A percentile compares a stretch with the other conserved stretches of the same genome.
Conservation (phyloP, 2,113 vertebrate genomes). For the Cricetomys ansorgei region DNA sequence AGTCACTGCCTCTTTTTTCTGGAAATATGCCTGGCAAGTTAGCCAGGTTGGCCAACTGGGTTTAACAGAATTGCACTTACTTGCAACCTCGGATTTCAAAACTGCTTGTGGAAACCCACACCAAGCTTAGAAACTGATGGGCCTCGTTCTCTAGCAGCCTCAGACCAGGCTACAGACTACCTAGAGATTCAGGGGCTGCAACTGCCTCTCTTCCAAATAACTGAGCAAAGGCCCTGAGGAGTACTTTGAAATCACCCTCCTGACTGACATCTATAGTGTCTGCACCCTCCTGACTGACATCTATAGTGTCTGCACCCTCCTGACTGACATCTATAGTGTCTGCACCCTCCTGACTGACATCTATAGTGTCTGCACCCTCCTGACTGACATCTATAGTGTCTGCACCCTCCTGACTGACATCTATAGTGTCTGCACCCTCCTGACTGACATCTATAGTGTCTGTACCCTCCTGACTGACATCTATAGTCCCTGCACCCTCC, state of each 20-base stretch:
- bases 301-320: background rate
- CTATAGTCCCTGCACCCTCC: background rate
- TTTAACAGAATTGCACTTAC: background rate
- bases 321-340: background rate
- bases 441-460: background rate
- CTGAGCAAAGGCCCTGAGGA: background rate
- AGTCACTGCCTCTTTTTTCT: background rate
- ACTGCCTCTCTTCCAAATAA: background rate
- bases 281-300: background rate
- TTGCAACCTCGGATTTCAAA: background rate
- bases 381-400: background rate
- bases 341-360: too few species aligned
- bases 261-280: background rate
- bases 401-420: background rate
- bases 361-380: background rate
- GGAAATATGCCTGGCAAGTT: background rate
- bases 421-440: background rate
- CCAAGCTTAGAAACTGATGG: background rate
- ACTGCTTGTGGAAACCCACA: background rate
- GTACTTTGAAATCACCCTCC: background rate
- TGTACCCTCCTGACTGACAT: too few species aligned
- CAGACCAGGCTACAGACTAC: background rate
- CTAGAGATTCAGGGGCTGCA: background rate
- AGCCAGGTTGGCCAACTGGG: conserved; percentile 7
- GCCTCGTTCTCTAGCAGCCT: background rate